Evolutionary conservation across 2,113 vertebrate species (phyloP).

Genomic region (Xiphophorus maculatus): DNA sequence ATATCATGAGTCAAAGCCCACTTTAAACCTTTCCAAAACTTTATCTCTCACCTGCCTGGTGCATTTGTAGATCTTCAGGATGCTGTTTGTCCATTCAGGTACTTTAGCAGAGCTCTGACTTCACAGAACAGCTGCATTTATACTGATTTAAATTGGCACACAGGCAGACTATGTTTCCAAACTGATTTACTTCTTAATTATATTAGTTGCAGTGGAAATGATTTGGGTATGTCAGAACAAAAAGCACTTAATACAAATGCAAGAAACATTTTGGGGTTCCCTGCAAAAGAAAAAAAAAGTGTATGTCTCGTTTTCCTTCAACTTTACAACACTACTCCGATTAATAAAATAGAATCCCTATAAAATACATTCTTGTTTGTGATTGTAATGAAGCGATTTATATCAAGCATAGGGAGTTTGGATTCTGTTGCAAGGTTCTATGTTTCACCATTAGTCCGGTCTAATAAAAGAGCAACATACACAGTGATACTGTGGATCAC

Average conservation of each 20-base stretch:
- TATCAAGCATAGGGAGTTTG: not conserved
- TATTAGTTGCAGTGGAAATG: not conserved
- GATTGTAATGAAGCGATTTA: not conserved
- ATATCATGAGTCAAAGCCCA: too few relatives aligned
- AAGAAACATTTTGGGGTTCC: not conserved
- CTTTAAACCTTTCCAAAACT: too few relatives aligned
- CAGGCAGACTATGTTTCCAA: not conserved
- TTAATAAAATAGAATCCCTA: not conserved
- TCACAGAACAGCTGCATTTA: too few relatives aligned
- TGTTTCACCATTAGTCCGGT: not conserved
- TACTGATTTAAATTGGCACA: too few relatives aligned
- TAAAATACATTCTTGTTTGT: not conserved
- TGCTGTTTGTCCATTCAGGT: too few relatives aligned
- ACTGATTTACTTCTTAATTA: not conserved
- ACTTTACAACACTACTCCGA: not conserved
- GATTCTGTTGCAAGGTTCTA: not conserved
- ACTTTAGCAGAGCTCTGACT: too few relatives aligned
- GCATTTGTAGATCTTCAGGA: too few relatives aligned
- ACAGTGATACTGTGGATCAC: slow-evolving; percentile 22
- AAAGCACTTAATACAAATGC: not conserved
- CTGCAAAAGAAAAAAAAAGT: not conserved
- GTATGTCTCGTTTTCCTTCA: not conserved
- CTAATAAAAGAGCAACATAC: slow-evolving; percentile 4
- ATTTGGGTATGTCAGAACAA: not conserved
- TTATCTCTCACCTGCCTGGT: too few relatives aligned